Evolutionary conservation across 35 echinoderm and acorn worm species (phyloP).

Genomic region (Heliocidaris tuberculata): DNA sequence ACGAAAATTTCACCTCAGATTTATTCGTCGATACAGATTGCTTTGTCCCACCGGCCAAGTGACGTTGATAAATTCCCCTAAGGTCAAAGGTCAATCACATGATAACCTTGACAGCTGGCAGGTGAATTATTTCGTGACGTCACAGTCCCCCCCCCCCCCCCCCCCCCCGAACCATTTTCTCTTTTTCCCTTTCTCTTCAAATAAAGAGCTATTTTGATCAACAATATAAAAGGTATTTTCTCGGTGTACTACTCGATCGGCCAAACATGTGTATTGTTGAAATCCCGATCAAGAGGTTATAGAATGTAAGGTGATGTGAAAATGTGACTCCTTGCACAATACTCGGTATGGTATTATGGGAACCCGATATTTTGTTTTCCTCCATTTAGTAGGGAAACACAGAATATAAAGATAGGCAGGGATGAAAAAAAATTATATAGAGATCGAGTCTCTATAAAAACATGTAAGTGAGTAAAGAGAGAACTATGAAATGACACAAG

Average conservation of each 20-base stretch:
- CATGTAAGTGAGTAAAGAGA: too few relatives aligned
- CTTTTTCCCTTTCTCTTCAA: background rate
- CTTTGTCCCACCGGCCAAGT: background rate
- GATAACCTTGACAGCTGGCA: background rate
- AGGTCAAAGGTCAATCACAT: background rate
- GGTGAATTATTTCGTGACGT: background rate
- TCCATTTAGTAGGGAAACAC: background rate
- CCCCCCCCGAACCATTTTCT: background rate
- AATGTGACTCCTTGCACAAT: background rate
- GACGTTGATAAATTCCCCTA: background rate
- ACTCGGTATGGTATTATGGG: background rate
- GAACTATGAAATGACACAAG: too few relatives aligned
- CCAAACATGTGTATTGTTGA: too few relatives aligned
- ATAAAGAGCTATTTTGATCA: background rate
- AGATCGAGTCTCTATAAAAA: too few relatives aligned
- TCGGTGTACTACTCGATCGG: too few relatives aligned
- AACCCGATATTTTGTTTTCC: background rate
- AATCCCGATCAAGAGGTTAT: too few relatives aligned
- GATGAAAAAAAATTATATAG: too few relatives aligned
- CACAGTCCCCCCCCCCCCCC: too few relatives aligned
- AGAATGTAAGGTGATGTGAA: too few relatives aligned
- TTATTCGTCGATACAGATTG: background rate
- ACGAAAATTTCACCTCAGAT: background rate
- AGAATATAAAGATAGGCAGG: too few relatives aligned
- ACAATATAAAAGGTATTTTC: too few relatives aligned